These are phyloP conservation scores for Micromys minutus DNA, from an alignment of 2,113 vertebrate genomes.

Conservation along the genomic window DNA sequence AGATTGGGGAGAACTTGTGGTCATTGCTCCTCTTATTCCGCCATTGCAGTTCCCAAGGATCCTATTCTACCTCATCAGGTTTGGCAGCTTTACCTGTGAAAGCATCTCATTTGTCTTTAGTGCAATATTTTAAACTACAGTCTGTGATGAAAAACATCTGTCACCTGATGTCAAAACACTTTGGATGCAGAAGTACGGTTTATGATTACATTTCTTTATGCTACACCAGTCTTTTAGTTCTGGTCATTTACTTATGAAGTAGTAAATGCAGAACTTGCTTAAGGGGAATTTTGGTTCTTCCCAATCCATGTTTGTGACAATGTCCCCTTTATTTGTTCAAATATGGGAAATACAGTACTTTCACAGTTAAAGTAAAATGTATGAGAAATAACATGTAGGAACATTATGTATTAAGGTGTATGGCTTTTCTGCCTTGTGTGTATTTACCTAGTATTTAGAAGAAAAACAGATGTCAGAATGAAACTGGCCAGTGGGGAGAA, in stretches of 20 bases:
- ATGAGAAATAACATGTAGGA: background rate
- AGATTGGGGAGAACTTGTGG: too few species aligned
- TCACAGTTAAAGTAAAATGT: conserved; percentile 37
- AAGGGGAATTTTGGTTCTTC: conserved; percentile 5
- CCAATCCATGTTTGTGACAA: background rate
- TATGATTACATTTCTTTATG: background rate
- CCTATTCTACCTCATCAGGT: background rate
- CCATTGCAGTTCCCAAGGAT: background rate
- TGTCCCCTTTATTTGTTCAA: conserved; percentile 20
- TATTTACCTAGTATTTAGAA: conserved; percentile 36
- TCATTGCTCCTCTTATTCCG: background rate
- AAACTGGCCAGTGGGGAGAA: conserved; percentile 14
- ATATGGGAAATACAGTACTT: background rate
- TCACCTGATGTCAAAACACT: conserved; percentile 41
- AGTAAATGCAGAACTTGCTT: conserved; percentile 26
- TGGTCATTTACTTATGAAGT: conserved; percentile 41
- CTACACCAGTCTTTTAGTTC: background rate
- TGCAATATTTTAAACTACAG: background rate
- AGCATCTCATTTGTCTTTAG: background rate
- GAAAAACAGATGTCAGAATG: conserved; percentile 39
- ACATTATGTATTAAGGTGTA: background rate
- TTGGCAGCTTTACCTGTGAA: background rate
- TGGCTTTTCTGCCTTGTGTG: background rate
- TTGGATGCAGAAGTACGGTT: background rate
- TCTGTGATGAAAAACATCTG: conserved; percentile 40